Base-by-base conservation (phyloP, 2,888 invertebrate genomes). In the Scaptomyza parva region DNA sequence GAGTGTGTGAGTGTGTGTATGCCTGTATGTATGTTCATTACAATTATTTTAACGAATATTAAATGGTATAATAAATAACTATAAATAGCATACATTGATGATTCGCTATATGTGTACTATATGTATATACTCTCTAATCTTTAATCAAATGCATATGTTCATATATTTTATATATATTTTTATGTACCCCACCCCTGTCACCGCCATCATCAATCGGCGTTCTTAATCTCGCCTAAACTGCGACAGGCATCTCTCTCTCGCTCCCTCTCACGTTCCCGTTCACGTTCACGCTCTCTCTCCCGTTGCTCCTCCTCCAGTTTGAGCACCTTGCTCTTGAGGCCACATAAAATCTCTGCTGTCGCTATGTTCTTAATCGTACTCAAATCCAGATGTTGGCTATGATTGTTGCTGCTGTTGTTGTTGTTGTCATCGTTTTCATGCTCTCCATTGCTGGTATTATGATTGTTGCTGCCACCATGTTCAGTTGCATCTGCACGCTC, bases 351-450 rank as follows among this genome's bases (percentile, higher is more conserved):
- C 59, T 90, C 90, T 0, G 90, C 90, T 1, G 90, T 90, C 26
- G 90, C 90, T 60, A 90, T 90, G 48, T 87, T 90, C 59, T 90
- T 90, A 26, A 90, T 90, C 39, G 90, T 86, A 54, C 85, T 89
- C 64, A 89, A 53, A 59, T 88, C 89, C 41, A 88, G 41, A 39
- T 90, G 86, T 17, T 70, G 85, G 71, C 80, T 88, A 50, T 86
- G 79, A 62, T 89, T 88, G 71, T 89, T 88, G 70, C 76, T 88
- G 64, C 79, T 77, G 40, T 77, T 74, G 45, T 81, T 76, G 41
- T 73, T 47, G 47, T 47, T 47, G 59, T 78, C 74, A 20, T 78
- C 59, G 63, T 53, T 58, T 50, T 65, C 67, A 20, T 66, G 71
- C 17, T 58, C 63, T 22, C 72, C 76, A 51, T 76, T 59, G 64